Evolutionary conservation across 2,888 invertebrate genomes (phyloP).

Genomic region (Gerris lacustris): DNA sequence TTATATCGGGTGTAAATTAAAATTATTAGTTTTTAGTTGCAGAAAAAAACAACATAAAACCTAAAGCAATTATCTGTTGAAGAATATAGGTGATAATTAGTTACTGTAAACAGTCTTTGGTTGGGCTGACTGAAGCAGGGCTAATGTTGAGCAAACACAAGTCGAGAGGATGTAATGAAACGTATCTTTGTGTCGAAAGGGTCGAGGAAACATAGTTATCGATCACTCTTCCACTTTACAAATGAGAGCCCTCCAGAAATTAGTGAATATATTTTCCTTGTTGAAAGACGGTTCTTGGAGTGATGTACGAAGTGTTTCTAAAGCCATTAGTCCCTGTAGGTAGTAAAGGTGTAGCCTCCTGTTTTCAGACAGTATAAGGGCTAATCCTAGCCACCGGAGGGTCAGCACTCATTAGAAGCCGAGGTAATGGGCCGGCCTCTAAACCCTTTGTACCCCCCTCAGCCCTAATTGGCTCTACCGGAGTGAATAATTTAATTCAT

Average conservation of each 20-base stretch:
- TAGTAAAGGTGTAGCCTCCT: neutral
- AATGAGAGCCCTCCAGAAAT: neutral
- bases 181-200: too few species aligned
- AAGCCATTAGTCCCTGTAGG: neutral
- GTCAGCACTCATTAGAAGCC: conserved; percentile 1
- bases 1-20: too few species aligned
- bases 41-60: too few species aligned
- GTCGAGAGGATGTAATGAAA: too few species aligned
- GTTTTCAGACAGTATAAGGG: neutral
- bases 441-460: neutral
- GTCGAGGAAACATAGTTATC: neutral
- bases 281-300: neutral
- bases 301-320: conserved; percentile 1
- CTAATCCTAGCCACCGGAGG: neutral
- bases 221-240: neutral
- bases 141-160: too few species aligned
- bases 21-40: too few species aligned
- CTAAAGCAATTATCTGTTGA: too few species aligned
- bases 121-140: too few species aligned
- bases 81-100: too few species aligned
- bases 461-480: conserved; percentile 1
- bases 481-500: conserved; percentile 3
- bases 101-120: too few species aligned
- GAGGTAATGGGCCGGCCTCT: neutral
- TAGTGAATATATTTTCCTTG: neutral